Evolutionary conservation across 1,140 invertebrate genomes (phyloP).

Genomic region (Vanessa atalanta): DNA sequence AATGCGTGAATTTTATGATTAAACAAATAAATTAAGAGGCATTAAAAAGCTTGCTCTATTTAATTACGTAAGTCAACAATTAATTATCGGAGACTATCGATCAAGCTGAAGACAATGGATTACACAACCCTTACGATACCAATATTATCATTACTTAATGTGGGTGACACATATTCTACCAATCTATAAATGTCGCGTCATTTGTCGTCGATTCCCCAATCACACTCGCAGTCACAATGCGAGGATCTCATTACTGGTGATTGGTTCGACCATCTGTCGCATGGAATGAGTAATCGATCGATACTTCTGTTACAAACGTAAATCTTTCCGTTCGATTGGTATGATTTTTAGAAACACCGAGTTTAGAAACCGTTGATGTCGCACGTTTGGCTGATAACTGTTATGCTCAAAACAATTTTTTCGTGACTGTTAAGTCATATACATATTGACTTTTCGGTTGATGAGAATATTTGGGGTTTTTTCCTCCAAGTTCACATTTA

Average conservation of each 20-base stretch:
- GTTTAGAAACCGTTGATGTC: neutral
- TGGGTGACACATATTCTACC: slow-evolving; percentile 29
- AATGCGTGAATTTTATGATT: neutral
- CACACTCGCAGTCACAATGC: slow-evolving; percentile 37
- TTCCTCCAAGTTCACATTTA: too few relatives aligned
- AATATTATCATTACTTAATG: slow-evolving; percentile 29
- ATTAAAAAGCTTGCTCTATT: neutral
- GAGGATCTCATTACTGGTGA: slow-evolving; percentile 61
- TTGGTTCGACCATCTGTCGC: slow-evolving; percentile 62
- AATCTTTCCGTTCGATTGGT: slow-evolving; percentile 14
- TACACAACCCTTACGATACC: slow-evolving; percentile 16
- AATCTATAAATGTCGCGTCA: slow-evolving; percentile 43
- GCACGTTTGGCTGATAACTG: neutral
- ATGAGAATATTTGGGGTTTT: too few relatives aligned
- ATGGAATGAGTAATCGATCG: slow-evolving; percentile 45
- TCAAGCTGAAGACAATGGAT: slow-evolving; percentile 15
- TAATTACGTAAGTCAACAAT: neutral
- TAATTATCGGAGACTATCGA: slow-evolving; percentile 14
- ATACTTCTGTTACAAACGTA: slow-evolving; percentile 23
- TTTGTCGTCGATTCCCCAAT: slow-evolving; percentile 39
- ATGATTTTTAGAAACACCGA: neutral
- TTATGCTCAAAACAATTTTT: neutral
- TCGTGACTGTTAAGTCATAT: neutral
- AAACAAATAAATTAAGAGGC: neutral
- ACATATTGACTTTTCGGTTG: too few relatives aligned